A percentile compares a stretch with the other conserved stretches of the same genome.
phyloP scores from a whole-genome alignment of 1,140 invertebrate genomes.

The Pogonomyrmex californicus region DNA sequence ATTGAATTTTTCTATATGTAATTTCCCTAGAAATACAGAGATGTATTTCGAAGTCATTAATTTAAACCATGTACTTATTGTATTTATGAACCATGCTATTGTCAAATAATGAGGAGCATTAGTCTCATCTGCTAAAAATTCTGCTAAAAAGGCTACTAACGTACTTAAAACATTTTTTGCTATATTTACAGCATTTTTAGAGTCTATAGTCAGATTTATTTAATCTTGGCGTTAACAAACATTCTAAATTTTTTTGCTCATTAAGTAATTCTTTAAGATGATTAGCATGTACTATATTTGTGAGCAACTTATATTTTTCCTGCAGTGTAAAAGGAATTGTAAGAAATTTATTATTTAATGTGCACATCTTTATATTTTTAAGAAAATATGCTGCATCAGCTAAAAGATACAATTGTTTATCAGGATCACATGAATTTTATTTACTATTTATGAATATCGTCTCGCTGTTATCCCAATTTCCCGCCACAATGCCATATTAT shows the following conservation, averaged over 20 bases:
- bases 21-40: slow-evolving; percentile 1
- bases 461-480: not conserved
- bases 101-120: not conserved
- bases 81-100: not conserved
- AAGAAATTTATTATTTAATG: slow-evolving; percentile 12
- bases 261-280: not conserved
- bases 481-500: not conserved
- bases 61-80: not conserved
- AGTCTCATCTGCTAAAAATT: slow-evolving; percentile 21
- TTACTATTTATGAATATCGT: not conserved
- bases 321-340: not conserved
- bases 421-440: slow-evolving; percentile 19
- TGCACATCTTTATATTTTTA: not conserved
- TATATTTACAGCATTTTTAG: not conserved
- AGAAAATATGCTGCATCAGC: not conserved
- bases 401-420: slow-evolving; percentile 9
- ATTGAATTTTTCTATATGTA: not conserved
- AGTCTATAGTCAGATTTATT: not conserved
- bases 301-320: slow-evolving; percentile 6
- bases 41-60: not conserved
- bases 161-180: slow-evolving; percentile 12
- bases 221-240: slow-evolving; percentile 16
- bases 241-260: not conserved
- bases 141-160: not conserved
- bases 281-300: not conserved